phyloP scores from a whole-genome alignment of 92 coral and sea anemone genomes.

The Plumapathes pennacea region DNA sequence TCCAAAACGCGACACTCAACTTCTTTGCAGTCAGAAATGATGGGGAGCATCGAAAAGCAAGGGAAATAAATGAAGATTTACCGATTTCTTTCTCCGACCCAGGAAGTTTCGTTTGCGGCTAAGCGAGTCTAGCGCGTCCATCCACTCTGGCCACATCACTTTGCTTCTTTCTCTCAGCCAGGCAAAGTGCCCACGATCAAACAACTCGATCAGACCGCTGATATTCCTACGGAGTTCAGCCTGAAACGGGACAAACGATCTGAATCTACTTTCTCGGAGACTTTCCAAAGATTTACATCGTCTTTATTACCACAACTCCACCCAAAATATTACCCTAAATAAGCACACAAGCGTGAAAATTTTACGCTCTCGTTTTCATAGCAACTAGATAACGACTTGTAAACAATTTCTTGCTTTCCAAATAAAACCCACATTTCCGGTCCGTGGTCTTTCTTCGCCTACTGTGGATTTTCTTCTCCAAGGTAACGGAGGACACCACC shows the following conservation, averaged over 20 bases:
- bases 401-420: no score
- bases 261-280: no score
- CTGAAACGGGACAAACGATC: constrained; percentile 6
- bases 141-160: constrained; percentile 64
- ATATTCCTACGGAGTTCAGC: constrained; percentile 55
- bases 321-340: no score
- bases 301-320: no score
- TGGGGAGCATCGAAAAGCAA: neutral
- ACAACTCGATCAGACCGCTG: constrained; percentile 42
- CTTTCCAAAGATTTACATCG: no score
- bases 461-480: constrained; percentile 49
- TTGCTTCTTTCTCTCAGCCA: constrained; percentile 65
- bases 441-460: neutral
- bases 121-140: constrained; percentile 47
- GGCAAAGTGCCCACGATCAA: constrained; percentile 23
- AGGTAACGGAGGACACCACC: constrained; percentile 78
- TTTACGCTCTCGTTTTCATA: no score
- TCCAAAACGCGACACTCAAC: neutral
- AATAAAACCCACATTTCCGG: no score
- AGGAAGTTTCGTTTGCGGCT: constrained; percentile 21
- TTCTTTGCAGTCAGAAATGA: no score
- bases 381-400: no score
- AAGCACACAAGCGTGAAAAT: no score
- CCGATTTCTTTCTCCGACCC: constrained; percentile 42
- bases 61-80: neutral